A percentile compares a stretch with the other conserved stretches of the same genome.
Conservation (phyloP, 2,797 vertebrate genomes). For the Notolabrus celidotus region DNA sequence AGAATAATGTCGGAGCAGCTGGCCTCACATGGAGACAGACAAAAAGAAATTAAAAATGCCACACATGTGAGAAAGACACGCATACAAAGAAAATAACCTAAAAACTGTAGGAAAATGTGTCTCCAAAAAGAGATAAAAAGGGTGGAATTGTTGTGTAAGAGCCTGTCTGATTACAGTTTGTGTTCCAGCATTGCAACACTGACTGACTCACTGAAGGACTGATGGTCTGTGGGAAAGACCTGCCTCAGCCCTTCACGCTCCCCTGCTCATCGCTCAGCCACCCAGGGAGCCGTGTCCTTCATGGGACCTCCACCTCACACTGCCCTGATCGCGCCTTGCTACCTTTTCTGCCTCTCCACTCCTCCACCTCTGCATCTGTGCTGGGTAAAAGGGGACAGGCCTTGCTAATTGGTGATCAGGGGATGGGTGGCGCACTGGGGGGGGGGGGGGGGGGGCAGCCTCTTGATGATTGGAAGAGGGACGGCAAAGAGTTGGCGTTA, state of each 20-base stretch:
- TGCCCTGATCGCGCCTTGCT: slow-evolving; percentile 62
- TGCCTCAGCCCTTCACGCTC: slow-evolving; percentile 82
- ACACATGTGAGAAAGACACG: neutral
- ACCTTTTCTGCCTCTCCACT: slow-evolving; percentile 53
- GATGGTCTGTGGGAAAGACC: slow-evolving; percentile 78
- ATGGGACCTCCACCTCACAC: slow-evolving; percentile 79
- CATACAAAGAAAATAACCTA: neutral
- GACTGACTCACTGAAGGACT: slow-evolving; percentile 54
- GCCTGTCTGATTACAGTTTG: slow-evolving; percentile 25
- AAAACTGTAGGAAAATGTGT: neutral
- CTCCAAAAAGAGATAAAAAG: slow-evolving; percentile 1
- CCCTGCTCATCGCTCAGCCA: slow-evolving; percentile 79
- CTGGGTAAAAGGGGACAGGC: slow-evolving; percentile 18
- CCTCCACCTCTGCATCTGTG: slow-evolving; percentile 50
- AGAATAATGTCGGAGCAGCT: slow-evolving; percentile 42
- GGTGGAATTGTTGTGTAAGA: slow-evolving; percentile 28
- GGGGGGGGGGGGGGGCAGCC: slow-evolving; percentile 49
- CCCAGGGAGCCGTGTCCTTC: slow-evolving; percentile 83
- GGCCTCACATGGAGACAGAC: neutral
- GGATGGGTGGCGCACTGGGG: slow-evolving; percentile 54
- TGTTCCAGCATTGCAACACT: slow-evolving; percentile 49
- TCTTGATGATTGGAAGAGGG: slow-evolving; percentile 47
- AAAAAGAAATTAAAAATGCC: neutral
- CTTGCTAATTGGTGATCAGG: slow-evolving; percentile 81
- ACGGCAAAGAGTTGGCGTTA: slow-evolving; percentile 49